Base-by-base conservation (phyloP, 2,797 vertebrate species). In the Spinus pinus region DNA sequence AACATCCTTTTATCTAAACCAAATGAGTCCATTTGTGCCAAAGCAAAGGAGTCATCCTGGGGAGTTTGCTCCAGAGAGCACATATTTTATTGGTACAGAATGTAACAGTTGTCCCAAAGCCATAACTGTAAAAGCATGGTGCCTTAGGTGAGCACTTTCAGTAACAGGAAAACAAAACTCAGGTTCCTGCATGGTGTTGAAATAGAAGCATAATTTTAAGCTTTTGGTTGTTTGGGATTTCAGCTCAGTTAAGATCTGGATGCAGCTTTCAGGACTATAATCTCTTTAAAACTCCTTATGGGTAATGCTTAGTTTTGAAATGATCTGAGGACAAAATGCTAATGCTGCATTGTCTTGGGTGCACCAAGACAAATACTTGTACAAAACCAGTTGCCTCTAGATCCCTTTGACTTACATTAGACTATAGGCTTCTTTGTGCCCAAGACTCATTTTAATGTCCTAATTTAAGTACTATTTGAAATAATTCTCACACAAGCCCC, bases 1-100 rank as follows among this genome's bases (percentile, higher is more conserved):
- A 97, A 81, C 93, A 94, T 95, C 94, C 93, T 97, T 97, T 97
- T 93, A 95, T 96, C 93, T 97, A 86, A 91, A 80, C 70, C 72
- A 96, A 96, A 92, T 94, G 87, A 88, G 73, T 94, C 78, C 60
- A 69, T 93, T 97, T 93, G 78, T 96, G 96, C 96, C 95, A 96
- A 90, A 92, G 84, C 77, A 42, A 70, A 87, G 57, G 90, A 97
- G 87, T 95, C 87, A 72, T 96, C 75, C 83, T 96, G 93, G 90
- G 93, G 95, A 97, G 91, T 95, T 95, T 95, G 93, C 92, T 95
- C 74, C 77, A 87, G 93, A 97, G 95, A 96, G 66, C 94, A 88
- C 16, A n/a, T 86, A 62, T 84, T 94, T 90, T 73, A 73, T 94
- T 94, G 82, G 93, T 90, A 86, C 85, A 90, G 74, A 86, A 84